Base-by-base conservation (phyloP, 2,797 vertebrate species). In the Typhlichthys subterraneus region DNA sequence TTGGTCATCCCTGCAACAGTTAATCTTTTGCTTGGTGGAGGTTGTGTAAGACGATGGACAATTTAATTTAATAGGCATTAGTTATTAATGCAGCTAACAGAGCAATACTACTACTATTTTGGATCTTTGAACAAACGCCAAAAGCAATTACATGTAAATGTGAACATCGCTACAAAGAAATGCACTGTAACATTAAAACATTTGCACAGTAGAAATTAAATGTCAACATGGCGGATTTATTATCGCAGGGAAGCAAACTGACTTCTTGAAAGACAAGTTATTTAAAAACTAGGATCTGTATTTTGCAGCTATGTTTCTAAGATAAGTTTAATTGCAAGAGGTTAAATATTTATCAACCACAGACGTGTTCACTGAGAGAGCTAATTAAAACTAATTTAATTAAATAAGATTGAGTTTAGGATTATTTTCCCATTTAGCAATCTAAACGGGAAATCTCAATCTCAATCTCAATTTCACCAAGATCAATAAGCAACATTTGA, bases 41-140 rank as follows among this genome's bases (percentile, higher is more conserved):
- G 47, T 15, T 48, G 17, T 60, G 62, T 38, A n/a, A 79, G 60
- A 54, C 14, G 60, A 72, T 3, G 10, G 57, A 64, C 49, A 46
- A 63, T 57, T 29, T 53, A 46, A 63, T 57, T 29, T 53, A 50
- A 57, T 57, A 48, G 54, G 64, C 62, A 67, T 70, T 70, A 70
- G 72, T 78, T 78, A 52, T 63, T 62, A 56, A 46, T 10, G 3
- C 5, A 11, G 31, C 12, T 46, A 5, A 63, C 42, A 68, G 65
- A 67, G 57, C 45, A 23, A 15, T 15, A n/a, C 5, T 63, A 12
- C 65, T 61, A 75, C 85, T 87, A 65, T 82, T 74, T 57, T 57
- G 54, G 53, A 63, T 65, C 62, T 56, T 79, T 66, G 70, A 56
- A 86, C 80, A 57, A 86, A 83, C 15, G 4, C 59, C 63, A 12